Evolutionary conservation across 2,797 vertebrate species (phyloP).

Genomic region (Pseudochirops cupreus): DNA sequence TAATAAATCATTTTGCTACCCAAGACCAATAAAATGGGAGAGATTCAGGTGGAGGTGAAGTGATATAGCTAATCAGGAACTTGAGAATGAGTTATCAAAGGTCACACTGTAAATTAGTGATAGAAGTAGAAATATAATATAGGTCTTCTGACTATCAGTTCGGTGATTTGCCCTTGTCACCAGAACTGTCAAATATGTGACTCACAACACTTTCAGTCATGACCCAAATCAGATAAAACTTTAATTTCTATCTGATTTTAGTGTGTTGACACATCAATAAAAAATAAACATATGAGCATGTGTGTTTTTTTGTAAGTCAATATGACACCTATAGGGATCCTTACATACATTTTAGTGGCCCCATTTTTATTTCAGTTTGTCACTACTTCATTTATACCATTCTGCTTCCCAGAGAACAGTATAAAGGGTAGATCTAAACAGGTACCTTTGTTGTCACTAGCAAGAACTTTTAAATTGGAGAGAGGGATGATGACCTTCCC

Average conservation of each 20-base stretch:
- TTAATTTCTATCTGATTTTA: not conserved
- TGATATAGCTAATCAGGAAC: not conserved
- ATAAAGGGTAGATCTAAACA: not conserved
- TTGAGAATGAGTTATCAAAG: not conserved
- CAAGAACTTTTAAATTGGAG: not conserved
- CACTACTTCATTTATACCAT: not conserved
- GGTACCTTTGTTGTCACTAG: not conserved
- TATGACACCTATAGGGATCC: not conserved
- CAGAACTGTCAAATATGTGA: not conserved
- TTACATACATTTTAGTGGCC: not conserved
- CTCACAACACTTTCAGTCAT: not conserved
- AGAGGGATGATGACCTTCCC: not conserved
- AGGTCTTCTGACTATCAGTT: not conserved
- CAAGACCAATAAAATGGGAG: not conserved
- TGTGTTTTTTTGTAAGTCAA: not conserved
- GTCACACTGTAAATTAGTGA: not conserved
- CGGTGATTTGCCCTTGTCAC: not conserved
- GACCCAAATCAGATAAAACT: not conserved
- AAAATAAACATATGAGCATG: not conserved
- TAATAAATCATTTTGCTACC: not conserved
- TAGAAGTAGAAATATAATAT: not conserved
- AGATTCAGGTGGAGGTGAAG: not conserved
- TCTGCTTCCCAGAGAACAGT: not conserved
- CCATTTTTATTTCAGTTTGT: not conserved
- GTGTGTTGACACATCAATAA: not conserved